Conservation (phyloP, 2,797 vertebrate species). For the Novumbra hubbsi region DNA sequence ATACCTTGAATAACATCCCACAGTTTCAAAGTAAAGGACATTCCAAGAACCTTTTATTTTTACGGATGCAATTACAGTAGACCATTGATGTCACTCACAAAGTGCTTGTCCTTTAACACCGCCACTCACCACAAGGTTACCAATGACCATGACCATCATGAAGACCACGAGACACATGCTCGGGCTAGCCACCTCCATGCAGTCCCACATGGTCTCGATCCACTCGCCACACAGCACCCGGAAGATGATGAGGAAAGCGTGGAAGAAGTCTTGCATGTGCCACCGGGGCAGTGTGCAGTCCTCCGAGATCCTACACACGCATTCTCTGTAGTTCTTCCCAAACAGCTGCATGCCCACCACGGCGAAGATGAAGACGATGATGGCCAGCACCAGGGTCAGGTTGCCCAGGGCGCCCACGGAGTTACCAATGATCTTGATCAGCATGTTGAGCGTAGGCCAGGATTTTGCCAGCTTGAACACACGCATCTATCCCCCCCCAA, state of each 20-base stretch:
- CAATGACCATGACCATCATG: constrained; percentile 96
- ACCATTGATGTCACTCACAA: too few species aligned
- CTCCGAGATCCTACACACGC: constrained; percentile 83
- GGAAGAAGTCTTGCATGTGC: constrained; percentile 98
- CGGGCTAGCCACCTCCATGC: constrained; percentile 89
- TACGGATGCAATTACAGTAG: too few species aligned
- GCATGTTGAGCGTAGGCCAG: constrained; percentile 95
- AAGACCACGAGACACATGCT: constrained; percentile 89
- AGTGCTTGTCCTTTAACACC: neutral
- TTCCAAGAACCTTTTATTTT: too few species aligned
- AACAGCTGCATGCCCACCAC: constrained; percentile 98
- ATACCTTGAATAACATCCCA: too few species aligned
- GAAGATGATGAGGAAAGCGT: constrained; percentile 95
- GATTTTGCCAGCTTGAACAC: constrained; percentile 97
- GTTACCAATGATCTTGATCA: constrained; percentile 96
- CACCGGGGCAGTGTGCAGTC: constrained; percentile 89
- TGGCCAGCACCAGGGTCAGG: constrained; percentile 90
- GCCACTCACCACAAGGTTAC: constrained; percentile 90
- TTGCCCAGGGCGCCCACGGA: constrained; percentile 92
- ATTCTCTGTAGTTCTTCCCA: constrained; percentile 89
- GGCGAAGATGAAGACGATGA: constrained; percentile 96
- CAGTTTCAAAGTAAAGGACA: too few species aligned
- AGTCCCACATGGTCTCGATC: constrained; percentile 98
- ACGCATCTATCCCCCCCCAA: constrained; percentile 78
- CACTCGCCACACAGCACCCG: constrained; percentile 93